Base-by-base conservation (phyloP, 2,797 vertebrate genomes). In the Sebastes baramenuke region DNA sequence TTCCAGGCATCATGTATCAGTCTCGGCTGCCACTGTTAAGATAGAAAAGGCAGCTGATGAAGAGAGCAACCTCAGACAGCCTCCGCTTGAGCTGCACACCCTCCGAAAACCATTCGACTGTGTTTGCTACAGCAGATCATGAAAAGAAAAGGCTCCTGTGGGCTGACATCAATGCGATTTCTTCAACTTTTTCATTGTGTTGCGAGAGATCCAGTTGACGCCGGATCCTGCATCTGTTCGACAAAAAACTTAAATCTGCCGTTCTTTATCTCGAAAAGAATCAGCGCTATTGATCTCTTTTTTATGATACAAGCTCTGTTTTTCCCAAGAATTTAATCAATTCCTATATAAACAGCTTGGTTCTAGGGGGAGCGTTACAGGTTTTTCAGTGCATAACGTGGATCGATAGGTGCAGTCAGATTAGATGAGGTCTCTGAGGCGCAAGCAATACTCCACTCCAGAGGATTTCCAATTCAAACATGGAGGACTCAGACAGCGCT, bases 361-460 rank as follows among this genome's bases (percentile, higher is more conserved):
- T 80, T 83, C 52, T 59, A 4, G n/a, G 42, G 66, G 66, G 73
- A 22, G 30, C 16, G 58, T 80, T 59, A 74, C 27, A 16, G n/a
- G 67, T 87, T 87, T 88, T 87, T 83, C 61, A 54, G 52, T 22
- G 73, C 69, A 68, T 83, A 76, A 70, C 14, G 2, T 9, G 27
- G 79, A 88, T 88, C 87, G 16, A 89, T 86, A 69, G 30, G 61
- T 72, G 68, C 67, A 79, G 78, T 81, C 80, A 72, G 79, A 88
- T 86, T 77, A 86, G 77, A 88, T 82, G 69, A 88, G 79, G 64
- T 79, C 81, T 82, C 77, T 1, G 10, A 81, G 70, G 78, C 78
- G 62, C 27, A 13, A 66, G 77, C 24, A 9, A 58, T 34, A n/a
- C 72, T 62, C 61, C 56, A 68, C 75, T 55, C 52, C 38, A 36